Conservation (phyloP, 2,888 invertebrate species). For the Drosophila niveifrons region DNA sequence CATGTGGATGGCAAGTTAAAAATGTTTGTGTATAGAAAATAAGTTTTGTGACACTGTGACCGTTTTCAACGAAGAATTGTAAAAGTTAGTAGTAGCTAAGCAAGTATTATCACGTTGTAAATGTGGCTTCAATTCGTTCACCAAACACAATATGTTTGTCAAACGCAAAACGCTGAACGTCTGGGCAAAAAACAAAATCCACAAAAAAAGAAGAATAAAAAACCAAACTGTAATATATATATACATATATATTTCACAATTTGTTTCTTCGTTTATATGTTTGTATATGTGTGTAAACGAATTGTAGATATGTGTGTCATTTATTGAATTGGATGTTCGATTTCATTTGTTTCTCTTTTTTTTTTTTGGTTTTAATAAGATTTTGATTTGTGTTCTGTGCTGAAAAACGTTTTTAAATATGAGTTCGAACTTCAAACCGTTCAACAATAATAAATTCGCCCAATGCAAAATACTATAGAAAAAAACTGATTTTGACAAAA, state of each 20-base stretch:
- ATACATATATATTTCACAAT: constrained; percentile 27
- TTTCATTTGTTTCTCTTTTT: not conserved
- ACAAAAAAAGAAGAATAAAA: constrained; percentile 1
- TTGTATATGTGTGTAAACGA: constrained; percentile 12
- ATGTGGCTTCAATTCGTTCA: constrained; percentile 54
- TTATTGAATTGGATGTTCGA: constrained; percentile 9
- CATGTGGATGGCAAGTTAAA: constrained; percentile 15
- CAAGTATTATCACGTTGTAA: constrained; percentile 65
- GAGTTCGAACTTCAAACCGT: constrained; percentile 17
- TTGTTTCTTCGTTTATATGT: constrained; percentile 5
- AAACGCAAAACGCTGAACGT: constrained; percentile 29
- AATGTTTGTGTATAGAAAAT: constrained; percentile 36
- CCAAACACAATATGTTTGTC: constrained; percentile 22
- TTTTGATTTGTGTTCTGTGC: constrained; percentile 15
- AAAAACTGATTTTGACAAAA: constrained; percentile 22
- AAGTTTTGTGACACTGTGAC: constrained; percentile 49
- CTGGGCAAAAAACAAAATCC: constrained; percentile 33
- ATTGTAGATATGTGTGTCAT: constrained; percentile 33
- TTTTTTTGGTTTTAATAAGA: constrained; percentile 17
- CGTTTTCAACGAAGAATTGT: constrained; percentile 45
- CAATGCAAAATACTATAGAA: constrained; percentile 7
- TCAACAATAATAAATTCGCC: constrained; percentile 25
- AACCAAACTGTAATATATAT: constrained; percentile 40
- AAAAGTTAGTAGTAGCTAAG: constrained; percentile 58
- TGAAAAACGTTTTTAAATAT: constrained; percentile 18